These are phyloP conservation scores for Azorinus chamasolen DNA, from an alignment of 2,888 invertebrate species.

Conservation along the genomic window DNA sequence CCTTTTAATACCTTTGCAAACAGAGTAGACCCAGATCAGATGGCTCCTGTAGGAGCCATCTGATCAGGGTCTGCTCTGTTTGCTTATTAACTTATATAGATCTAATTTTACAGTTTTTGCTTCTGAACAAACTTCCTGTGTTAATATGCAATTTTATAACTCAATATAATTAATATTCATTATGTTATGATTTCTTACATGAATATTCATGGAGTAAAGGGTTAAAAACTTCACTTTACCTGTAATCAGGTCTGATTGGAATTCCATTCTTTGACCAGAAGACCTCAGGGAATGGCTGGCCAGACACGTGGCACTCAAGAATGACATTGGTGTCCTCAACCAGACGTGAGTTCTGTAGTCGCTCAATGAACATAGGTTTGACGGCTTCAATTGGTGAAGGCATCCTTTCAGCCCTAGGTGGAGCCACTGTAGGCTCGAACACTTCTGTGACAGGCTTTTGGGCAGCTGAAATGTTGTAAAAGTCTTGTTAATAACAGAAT, in stretches of 20 bases:
- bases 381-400: constrained; percentile 73
- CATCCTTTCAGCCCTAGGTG: constrained; percentile 64
- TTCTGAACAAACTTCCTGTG: too few relatives aligned
- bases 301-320: constrained; percentile 83
- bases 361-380: constrained; percentile 78
- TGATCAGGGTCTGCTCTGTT: too few relatives aligned
- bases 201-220: too few relatives aligned
- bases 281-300: constrained; percentile 85
- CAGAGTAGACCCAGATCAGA: too few relatives aligned
- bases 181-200: too few relatives aligned
- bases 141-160: too few relatives aligned
- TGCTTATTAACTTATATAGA: too few relatives aligned
- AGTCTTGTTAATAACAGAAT: too few relatives aligned
- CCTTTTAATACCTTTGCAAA: too few relatives aligned
- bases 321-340: constrained; percentile 85
- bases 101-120: too few relatives aligned
- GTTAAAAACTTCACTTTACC: constrained; percentile 72
- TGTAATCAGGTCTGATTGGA: constrained; percentile 82
- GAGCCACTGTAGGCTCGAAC: constrained; percentile 38
- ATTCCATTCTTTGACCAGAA: constrained; percentile 83
- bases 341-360: constrained; percentile 82
- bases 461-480: constrained; percentile 15
- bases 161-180: too few relatives aligned
- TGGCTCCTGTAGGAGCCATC: too few relatives aligned
- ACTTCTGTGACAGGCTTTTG: constrained; percentile 49